Conservation (phyloP, 2,113 vertebrate genomes). For the Boulengerochromis microlepis region DNA sequence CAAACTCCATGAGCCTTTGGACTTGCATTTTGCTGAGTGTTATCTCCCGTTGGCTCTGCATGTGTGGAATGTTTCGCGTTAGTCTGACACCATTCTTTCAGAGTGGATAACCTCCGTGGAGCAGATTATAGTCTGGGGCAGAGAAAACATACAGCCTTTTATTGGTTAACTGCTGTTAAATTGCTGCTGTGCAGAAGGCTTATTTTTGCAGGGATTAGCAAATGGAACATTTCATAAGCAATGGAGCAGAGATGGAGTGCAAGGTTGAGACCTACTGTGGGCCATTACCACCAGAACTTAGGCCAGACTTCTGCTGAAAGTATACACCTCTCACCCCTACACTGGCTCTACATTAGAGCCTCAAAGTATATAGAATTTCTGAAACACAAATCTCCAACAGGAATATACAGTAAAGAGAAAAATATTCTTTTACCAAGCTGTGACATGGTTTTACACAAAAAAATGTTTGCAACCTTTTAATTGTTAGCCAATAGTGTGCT, state of each 20-base stretch:
- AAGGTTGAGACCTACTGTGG: constrained; percentile 18
- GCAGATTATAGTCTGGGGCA: constrained; percentile 60
- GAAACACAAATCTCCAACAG: not conserved
- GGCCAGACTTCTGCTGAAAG: not conserved
- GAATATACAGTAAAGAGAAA: not conserved
- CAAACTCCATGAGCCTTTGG: not conserved
- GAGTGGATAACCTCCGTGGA: constrained; percentile 55
- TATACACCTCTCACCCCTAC: not conserved
- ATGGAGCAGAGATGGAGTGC: constrained; percentile 22
- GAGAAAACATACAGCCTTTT: constrained; percentile 65
- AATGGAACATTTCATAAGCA: constrained; percentile 71
- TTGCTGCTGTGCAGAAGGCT: constrained; percentile 58
- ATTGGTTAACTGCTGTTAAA: constrained; percentile 70
- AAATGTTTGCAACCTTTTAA: not conserved
- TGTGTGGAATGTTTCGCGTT: constrained; percentile 48
- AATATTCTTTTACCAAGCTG: not conserved
- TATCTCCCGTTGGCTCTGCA: not conserved
- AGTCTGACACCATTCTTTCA: constrained; percentile 69
- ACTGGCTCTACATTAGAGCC: not conserved
- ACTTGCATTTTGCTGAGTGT: not conserved
- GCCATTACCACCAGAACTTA: not conserved
- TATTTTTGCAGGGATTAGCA: constrained; percentile 65
- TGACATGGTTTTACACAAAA: not conserved
- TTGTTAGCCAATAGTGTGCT: not conserved
- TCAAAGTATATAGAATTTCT: not conserved